Evolutionary conservation across 2,888 invertebrate genomes (phyloP).

Genomic region (Lampropteryx suffumata): DNA sequence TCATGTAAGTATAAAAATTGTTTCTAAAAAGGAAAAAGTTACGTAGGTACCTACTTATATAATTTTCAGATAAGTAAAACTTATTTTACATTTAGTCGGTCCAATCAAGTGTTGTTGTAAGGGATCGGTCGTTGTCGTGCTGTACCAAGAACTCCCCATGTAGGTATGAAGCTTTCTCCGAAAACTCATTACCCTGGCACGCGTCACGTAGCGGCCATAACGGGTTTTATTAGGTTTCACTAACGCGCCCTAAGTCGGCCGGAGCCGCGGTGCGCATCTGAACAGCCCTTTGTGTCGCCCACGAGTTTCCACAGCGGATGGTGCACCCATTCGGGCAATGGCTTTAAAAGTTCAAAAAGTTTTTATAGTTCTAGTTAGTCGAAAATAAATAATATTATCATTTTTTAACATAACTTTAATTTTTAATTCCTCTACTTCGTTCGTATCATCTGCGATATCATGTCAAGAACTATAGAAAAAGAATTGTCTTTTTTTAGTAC

Average conservation of each 20-base stretch:
- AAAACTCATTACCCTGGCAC: constrained; percentile 77
- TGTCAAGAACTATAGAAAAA: no score
- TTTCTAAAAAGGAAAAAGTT: no score
- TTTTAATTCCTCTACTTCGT: no score
- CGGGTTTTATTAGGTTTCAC: constrained; percentile 80
- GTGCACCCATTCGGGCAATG: constrained; percentile 26
- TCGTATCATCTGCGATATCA: no score
- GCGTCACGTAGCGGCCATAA: constrained; percentile 77
- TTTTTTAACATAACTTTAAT: no score
- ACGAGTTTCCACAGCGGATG: constrained; percentile 34
- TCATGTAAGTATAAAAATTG: no score
- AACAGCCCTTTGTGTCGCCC: constrained; percentile 51
- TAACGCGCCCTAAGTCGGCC: constrained; percentile 55
- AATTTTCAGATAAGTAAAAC: no score
- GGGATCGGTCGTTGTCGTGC: constrained; percentile 7
- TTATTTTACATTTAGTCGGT: no score
- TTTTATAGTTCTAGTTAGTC: not conserved
- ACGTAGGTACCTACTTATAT: no score
- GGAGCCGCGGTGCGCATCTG: constrained; percentile 44
- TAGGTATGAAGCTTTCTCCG: constrained; percentile 70
- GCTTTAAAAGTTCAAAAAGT: constrained; percentile 16
- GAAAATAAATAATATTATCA: no score
- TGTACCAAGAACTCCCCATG: constrained; percentile 53
- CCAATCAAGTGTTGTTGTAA: not conserved
- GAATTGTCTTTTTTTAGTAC: no score